Base-by-base conservation (phyloP, 2,797 vertebrate species). In the Karalla daura region DNA sequence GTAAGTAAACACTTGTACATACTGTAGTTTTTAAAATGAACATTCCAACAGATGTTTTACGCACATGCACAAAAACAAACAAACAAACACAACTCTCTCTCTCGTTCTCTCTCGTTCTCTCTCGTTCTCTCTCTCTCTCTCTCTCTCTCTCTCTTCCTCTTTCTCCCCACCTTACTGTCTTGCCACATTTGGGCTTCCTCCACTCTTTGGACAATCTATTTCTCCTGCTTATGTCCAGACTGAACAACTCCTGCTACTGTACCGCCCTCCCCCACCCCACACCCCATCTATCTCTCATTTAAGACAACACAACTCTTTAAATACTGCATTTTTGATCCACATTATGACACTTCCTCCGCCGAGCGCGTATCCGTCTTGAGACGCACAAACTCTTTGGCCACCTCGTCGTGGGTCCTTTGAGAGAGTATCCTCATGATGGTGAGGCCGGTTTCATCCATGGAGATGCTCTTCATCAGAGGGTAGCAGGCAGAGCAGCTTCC, bases 401-500 rank as follows among this genome's bases (percentile, higher is more conserved):
- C 96, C 70, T 99, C 98, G 2, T 99, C 98, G 0, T 92, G 92
- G 93, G 95, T 97, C 92, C 98, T 96, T 92, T 99, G 98, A 50
- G 97, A 98, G 64, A 99, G 97, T 90, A 99, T 99, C 88, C 97
- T 93, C 35, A 96, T 94, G 86, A 99, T 99, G 28, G 97, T 99
- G 56, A 99, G 76, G 13, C 98, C 98, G 0, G 97, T 99, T 76
- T 98, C 96, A 45, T 99, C 96, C 87, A 98, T 92, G 41, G 81
- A 71, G 85, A 99, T 44, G 85, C 79, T 96, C 85, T 94, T 95
- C 51, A 95, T 80, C 79, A 99, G 91, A 0, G 97, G 96, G 89
- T 97, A 98, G 93, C 93, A 93, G 9, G 94, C 92, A 0, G 93
- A 88, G 17, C 93, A 90, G 89, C 95, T 92, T n/a, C 95, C 95